Evolutionary conservation across 2,888 invertebrate genomes (phyloP).

Genomic region (Busseola fusca): DNA sequence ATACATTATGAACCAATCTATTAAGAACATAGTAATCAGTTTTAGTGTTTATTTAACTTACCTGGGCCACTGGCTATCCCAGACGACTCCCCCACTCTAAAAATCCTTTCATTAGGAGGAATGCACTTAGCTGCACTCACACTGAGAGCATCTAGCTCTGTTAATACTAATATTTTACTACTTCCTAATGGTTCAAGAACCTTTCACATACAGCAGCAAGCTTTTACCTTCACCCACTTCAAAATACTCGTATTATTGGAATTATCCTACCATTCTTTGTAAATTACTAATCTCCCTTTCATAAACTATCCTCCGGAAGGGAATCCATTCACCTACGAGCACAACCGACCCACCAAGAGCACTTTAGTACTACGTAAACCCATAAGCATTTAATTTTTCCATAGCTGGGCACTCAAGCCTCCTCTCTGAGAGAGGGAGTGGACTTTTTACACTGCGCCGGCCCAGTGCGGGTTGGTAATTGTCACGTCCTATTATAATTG

Average conservation of each 20-base stretch:
- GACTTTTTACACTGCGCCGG: no score
- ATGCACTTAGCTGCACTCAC: conserved; percentile 30
- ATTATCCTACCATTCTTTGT: not conserved
- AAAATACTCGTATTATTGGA: conserved; percentile 4
- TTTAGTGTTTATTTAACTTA: not conserved
- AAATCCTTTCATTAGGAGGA: conserved; percentile 38
- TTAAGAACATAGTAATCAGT: not conserved
- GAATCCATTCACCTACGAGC: not conserved
- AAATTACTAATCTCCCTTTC: not conserved
- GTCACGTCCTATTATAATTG: no score
- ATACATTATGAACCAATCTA: no score
- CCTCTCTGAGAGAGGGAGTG: no score
- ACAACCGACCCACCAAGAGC: not conserved
- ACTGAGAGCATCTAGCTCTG: conserved; percentile 26
- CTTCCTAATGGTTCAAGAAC: conserved; percentile 18
- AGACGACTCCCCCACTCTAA: conserved; percentile 17
- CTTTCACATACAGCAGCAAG: conserved; percentile 1
- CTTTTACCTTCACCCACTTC: conserved; percentile 6
- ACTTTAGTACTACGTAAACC: not conserved
- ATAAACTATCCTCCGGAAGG: not conserved
- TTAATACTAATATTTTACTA: conserved; percentile 29
- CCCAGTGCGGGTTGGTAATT: no score
- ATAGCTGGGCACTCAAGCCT: no score
- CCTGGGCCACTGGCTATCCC: not conserved
- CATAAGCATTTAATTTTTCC: no score